These are phyloP conservation scores for Acanthosepion esculentum DNA, from an alignment of 2,888 invertebrate genomes.

Conservation along the genomic window DNA sequence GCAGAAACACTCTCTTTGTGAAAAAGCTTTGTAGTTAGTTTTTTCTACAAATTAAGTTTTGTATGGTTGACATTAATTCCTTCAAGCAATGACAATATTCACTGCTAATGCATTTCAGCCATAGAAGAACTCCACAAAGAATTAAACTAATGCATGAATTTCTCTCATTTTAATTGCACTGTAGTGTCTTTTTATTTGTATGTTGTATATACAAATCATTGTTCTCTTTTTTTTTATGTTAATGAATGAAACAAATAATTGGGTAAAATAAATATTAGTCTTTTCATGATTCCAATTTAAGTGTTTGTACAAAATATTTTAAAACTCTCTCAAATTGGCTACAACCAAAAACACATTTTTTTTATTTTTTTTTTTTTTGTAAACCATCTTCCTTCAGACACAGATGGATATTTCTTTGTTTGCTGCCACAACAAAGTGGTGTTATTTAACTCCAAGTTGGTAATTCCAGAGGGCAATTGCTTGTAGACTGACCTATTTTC, in stretches of 20 bases:
- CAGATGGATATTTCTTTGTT: not conserved
- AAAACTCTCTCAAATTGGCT: not conserved
- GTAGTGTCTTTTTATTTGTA: not conserved
- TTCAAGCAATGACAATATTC: not conserved
- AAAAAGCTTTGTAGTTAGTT: not conserved
- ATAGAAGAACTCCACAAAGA: not conserved
- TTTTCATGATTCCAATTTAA: not conserved
- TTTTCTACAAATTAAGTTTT: not conserved
- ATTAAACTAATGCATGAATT: not conserved
- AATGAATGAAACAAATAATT: no score
- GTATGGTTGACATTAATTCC: not conserved
- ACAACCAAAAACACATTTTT: not conserved
- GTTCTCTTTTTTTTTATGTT: no score
- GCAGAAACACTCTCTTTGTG: not conserved
- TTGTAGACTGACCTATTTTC: not conserved
- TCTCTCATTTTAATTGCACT: not conserved
- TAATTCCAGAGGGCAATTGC: not conserved
- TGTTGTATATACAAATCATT: not conserved
- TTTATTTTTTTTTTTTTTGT: not conserved
- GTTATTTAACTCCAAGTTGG: not conserved
- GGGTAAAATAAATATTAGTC: no score
- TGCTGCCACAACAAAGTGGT: not conserved
- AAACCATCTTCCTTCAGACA: not conserved
- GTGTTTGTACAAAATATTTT: not conserved
- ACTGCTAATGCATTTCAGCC: not conserved